Percentiles rank a stretch among this genome's conserved stretches.
phyloP scores from a whole-genome alignment of 2,888 invertebrate genomes.

The Andrena haemorrhoa region DNA sequence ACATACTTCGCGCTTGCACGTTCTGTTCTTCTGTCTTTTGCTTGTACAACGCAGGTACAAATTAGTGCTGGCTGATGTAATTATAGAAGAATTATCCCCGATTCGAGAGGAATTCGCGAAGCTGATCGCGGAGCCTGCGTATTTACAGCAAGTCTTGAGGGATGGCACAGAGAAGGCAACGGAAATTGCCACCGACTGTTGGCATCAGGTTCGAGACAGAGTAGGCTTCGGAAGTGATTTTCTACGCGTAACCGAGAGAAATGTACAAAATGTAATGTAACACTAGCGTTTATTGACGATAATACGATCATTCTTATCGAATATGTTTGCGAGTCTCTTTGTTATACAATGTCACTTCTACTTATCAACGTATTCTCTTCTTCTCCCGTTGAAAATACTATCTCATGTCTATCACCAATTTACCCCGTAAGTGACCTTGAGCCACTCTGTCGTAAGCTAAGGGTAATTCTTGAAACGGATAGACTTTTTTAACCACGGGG shows the following conservation, averaged over 20 bases:
- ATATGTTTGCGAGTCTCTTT: constrained; percentile 27
- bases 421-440: constrained; percentile 91
- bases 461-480: constrained; percentile 89
- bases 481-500: constrained; percentile 91
- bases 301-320: constrained; percentile 20
- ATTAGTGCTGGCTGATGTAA: constrained; percentile 89
- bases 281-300: constrained; percentile 38
- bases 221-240: constrained; percentile 85
- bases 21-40: neutral
- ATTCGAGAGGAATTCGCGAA: constrained; percentile 88
- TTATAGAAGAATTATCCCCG: constrained; percentile 90
- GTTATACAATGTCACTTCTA: neutral
- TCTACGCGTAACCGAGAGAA: constrained; percentile 25
- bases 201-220: constrained; percentile 87
- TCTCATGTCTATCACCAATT: constrained; percentile 88
- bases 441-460: constrained; percentile 89
- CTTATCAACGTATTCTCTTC: neutral
- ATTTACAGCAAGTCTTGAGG: constrained; percentile 88
- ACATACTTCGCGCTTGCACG: neutral
- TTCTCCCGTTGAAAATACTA: constrained; percentile 32
- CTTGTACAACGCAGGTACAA: constrained; percentile 88
- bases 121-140: constrained; percentile 87
- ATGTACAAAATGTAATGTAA: constrained; percentile 38
- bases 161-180: constrained; percentile 89
- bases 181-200: constrained; percentile 88